A percentile compares a stretch with the other conserved stretches of the same genome.
Conservation (phyloP, 1,140 invertebrate genomes). For the Temnothorax curvispinosus region DNA sequence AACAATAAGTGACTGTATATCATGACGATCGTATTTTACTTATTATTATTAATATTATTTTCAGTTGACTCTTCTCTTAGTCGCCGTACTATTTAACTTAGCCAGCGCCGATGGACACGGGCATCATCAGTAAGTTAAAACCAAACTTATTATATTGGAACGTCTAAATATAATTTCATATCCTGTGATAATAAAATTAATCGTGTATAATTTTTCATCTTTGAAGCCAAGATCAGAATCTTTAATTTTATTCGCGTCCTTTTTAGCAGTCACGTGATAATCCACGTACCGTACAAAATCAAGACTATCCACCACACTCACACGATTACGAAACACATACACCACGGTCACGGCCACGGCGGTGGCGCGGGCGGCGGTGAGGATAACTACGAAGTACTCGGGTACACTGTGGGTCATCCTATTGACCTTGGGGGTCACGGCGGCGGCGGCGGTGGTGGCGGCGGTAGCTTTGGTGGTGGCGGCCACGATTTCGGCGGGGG, state of each 20-base stretch:
- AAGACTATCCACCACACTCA: slow-evolving; percentile 83
- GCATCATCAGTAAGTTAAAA: slow-evolving; percentile 71
- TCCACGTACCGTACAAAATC: slow-evolving; percentile 83
- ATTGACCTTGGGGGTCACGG: slow-evolving; percentile 73
- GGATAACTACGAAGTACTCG: slow-evolving; percentile 80
- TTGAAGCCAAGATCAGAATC: not conserved
- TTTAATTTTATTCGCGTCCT: not conserved
- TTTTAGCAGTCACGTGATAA: slow-evolving; percentile 78
- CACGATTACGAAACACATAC: slow-evolving; percentile 82
- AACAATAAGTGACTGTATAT: no score
- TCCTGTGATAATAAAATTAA: not conserved
- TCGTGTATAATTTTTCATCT: not conserved
- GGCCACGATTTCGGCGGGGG: slow-evolving; percentile 60
- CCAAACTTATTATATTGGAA: not conserved
- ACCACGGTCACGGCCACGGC: slow-evolving; percentile 69
- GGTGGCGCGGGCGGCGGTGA: slow-evolving; percentile 69
- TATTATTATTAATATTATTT: slow-evolving; percentile 15
- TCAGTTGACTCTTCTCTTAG: slow-evolving; percentile 61
- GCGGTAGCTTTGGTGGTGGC: slow-evolving; percentile 19
- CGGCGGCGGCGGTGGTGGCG: slow-evolving; percentile 56
- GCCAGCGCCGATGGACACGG: slow-evolving; percentile 58
- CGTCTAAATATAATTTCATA: not conserved
- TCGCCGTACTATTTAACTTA: slow-evolving; percentile 55
- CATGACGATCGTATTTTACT: no score
- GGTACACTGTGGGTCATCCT: slow-evolving; percentile 81